These are phyloP conservation scores for Scopus umbretta DNA, from an alignment of 2,113 vertebrate species.

Conservation along the genomic window DNA sequence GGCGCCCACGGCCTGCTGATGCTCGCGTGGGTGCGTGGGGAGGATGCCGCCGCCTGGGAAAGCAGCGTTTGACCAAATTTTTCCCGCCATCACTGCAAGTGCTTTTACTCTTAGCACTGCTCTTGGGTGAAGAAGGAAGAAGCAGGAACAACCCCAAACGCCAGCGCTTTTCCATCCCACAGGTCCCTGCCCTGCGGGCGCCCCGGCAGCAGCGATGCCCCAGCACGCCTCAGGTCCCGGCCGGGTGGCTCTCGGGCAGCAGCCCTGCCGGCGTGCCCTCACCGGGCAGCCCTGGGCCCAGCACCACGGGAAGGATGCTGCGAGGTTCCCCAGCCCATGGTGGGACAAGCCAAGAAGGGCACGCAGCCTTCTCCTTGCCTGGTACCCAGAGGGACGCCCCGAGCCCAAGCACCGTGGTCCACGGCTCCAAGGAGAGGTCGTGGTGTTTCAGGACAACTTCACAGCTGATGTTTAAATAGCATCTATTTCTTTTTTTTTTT, in stretches of 20 bases:
- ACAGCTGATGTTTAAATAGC: neutral
- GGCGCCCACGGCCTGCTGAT: slow-evolving; percentile 13
- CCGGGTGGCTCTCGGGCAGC: rapidly evolving
- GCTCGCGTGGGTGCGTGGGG: rapidly evolving
- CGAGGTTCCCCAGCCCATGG: rapidly evolving
- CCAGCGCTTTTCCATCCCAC: rapidly evolving
- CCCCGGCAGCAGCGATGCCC: rapidly evolving
- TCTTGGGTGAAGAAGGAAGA: neutral
- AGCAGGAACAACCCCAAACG: rapidly evolving
- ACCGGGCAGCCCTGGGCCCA: neutral
- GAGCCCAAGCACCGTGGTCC: rapidly evolving
- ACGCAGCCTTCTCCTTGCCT: rapidly evolving
- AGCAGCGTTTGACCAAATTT: rapidly evolving
- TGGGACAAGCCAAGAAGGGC: neutral
- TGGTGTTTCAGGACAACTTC: neutral
- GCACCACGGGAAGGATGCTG: rapidly evolving
- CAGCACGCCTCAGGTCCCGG: rapidly evolving
- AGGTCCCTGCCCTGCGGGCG: rapidly evolving
- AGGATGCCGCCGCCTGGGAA: rapidly evolving
- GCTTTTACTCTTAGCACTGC: rapidly evolving
- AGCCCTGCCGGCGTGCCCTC: neutral
- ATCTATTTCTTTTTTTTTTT: too few species aligned
- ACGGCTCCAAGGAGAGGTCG: rapidly evolving
- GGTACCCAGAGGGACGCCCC: rapidly evolving
- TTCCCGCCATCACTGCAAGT: rapidly evolving